Evolutionary conservation across 2,888 invertebrate species (phyloP), one percentile per base, ranked within the genome.

Genomic region (Boloria euphrosyne): DNA sequence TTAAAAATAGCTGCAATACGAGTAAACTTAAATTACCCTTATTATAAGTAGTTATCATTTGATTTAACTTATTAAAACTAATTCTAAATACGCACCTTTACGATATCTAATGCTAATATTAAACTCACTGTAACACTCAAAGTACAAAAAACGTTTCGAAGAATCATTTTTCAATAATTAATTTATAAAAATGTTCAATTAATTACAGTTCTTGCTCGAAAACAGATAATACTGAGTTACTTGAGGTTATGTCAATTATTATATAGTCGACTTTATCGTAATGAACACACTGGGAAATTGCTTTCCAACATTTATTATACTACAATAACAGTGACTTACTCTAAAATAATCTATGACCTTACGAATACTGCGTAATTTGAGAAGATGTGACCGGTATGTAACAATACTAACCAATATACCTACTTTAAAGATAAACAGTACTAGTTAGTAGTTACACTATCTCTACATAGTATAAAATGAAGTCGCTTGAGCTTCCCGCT

Each of bases 221-320:
- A 51, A 4, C 27, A 31, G 58, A 65, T 65, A 65, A 65, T 52
- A 59, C 64, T 59, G 58, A 44, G 64, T 44, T 64, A 52, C 58
- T 65, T 59, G 46, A 58, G 58, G 58, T 65, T 46, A 31, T 52
- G n/a, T 59, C 47, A 59, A 65, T 38, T 52, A 31, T 46, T 59
- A 53, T 52, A 65, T 65, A 64, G n/a, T 22, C 55, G 55, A 51
- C 57, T 51, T 44, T 58, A 46, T 64, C 31, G 13, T 43, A 52
- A 51, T 22, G 31, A 55, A 49, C 13, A 49, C 31, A 59, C 27
- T 50, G 4, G 49, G 17, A 7, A 10, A 49, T n/a, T 50, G 17
- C 4, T 31, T 17, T 47, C 44, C 44, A 10, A 10, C 2, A 38
- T 38, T 38, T 38, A 38, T 38, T 38, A 38, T 38, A 10, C 7